Evolutionary conservation across 2,888 invertebrate genomes (phyloP).

Genomic region (Drosophila austrosaltans): DNA sequence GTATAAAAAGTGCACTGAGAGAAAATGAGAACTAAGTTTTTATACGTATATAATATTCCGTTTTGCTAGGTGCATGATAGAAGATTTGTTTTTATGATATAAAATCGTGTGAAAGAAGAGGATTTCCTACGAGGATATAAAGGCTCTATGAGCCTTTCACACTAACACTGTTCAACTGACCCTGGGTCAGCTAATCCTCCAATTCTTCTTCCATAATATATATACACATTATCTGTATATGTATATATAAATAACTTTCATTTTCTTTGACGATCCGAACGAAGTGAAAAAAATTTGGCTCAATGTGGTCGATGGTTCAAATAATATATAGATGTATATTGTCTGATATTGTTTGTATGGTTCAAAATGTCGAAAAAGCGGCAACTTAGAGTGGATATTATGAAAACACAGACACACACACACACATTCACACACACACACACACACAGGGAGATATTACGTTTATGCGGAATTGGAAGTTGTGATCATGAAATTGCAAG

Average conservation of each 20-base stretch:
- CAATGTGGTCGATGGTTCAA: constrained; percentile 52
- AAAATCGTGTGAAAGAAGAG: constrained; percentile 49
- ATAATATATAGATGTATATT: constrained; percentile 8
- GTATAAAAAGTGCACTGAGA: constrained; percentile 47
- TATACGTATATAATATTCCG: constrained; percentile 2
- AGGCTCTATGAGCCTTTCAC: constrained; percentile 61
- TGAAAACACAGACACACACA: neutral
- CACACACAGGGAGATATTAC: neutral
- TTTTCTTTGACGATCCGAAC: constrained; percentile 68
- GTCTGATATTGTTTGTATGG: constrained; percentile 31
- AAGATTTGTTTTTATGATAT: constrained; percentile 9
- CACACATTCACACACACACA: neutral
- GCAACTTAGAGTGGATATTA: neutral
- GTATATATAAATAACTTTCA: constrained; percentile 20
- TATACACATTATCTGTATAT: constrained; percentile 10
- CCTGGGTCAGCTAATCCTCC: constrained; percentile 34
- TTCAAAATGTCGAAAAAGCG: constrained; percentile 35
- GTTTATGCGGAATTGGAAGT: neutral
- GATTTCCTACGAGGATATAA: constrained; percentile 50
- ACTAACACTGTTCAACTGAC: constrained; percentile 47
- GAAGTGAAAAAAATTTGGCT: constrained; percentile 83
- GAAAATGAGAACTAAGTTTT: constrained; percentile 32
- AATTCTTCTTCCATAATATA: constrained; percentile 7
- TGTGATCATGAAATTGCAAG: neutral
- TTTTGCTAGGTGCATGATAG: constrained; percentile 58